phyloP scores from a whole-genome alignment of 2,113 vertebrate species.

The Tachysurus vachellii region DNA sequence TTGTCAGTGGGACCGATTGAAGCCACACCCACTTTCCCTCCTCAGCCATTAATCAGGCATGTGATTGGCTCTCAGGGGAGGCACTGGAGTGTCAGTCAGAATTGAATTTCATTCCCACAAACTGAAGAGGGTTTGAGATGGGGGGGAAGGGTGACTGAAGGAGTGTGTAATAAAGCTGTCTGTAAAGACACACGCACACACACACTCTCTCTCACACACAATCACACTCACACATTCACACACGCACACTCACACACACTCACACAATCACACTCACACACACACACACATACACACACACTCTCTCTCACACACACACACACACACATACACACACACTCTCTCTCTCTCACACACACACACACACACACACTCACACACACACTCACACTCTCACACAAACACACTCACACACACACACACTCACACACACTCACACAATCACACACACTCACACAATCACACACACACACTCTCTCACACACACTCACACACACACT shows the following conservation, averaged over 20 bases:
- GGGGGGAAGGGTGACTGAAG: not conserved
- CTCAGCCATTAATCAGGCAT: conserved; percentile 33
- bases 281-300: not conserved
- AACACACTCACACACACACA: no score
- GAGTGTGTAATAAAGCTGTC: not conserved
- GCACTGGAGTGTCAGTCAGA: conserved; percentile 3
- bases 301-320: not conserved
- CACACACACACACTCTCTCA: no score
- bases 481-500: no score
- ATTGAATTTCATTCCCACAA: conserved; percentile 19
- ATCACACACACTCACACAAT: no score
- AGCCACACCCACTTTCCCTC: conserved; percentile 36
- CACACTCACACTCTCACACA: no score
- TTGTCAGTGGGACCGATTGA: conserved; percentile 32
- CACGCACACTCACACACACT: not conserved
- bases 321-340: not conserved
- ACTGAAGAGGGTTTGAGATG: not conserved
- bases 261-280: no score
- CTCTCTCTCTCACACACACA: no score
- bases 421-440: no score
- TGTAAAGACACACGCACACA: not conserved
- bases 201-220: not conserved
- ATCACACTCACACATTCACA: not conserved
- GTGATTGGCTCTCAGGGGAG: conserved; percentile 40
- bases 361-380: no score